Evolutionary conservation across 1,140 invertebrate species (phyloP), one percentile per base, ranked within the genome.

Genomic region (Aphelenchoides besseyi): DNA sequence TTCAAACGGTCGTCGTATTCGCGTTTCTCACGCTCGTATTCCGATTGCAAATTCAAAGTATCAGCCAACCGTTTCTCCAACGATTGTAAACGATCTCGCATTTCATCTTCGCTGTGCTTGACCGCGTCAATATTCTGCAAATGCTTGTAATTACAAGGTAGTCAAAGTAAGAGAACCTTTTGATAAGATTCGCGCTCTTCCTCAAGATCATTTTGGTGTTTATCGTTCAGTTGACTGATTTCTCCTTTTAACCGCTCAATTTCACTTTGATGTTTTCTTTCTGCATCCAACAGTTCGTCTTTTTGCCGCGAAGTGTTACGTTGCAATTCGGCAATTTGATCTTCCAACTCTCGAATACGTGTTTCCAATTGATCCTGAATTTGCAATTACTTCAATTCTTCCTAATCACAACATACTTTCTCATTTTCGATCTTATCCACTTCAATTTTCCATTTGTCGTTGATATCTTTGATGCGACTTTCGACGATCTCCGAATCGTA

Each of bases 381-480:
- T n/a, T 9, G 9, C 16, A 16, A 71, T 23, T 23, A 0, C 0
- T 12, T 26, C 0, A 74, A 29, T 8, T 0, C 63, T 1, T 77
- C n/a, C 5, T n/a, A 69, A 59, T 68, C 35, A 12, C 1, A 12
- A 18, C 3, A 48, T 41, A 78, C 77, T 69, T 84, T 84, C 61
- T 83, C 82, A 64, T 82, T 83, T 48, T 83, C 82, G 16, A 83
- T 59, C 61, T 75, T 82, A 29, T 84, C 82, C 9, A 83, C 71
- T 67, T 84, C 74, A 26, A 74, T 61, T 57, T 77, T 78, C 80
- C 81, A 83, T 62, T 81, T 83, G 73, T 84, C 81, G 57, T 84
- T 81, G 69, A 83, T 71, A 32, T 84, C 82, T 57, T 75, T 79
- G 57, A 84, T 79, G 18, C 75, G 69, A 32, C 78, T 76, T 66